Evolutionary conservation across 2,888 invertebrate genomes (phyloP), one percentile per base, ranked within the genome.

Genomic region (Nysson spinosus): DNA sequence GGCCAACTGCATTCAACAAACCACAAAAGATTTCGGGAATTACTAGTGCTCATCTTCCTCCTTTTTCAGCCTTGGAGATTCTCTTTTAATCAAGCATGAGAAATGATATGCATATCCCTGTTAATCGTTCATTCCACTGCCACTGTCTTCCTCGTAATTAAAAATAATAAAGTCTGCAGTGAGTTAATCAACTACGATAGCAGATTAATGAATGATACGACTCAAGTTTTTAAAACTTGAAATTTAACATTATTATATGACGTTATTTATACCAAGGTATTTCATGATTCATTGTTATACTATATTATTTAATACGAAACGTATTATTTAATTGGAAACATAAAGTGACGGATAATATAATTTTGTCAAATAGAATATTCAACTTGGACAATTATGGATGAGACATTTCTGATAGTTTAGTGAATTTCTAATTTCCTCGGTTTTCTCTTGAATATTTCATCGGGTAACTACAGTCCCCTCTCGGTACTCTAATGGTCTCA

Each of bases 401-500:
- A n/a, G n/a, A n/a, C n/a, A n/a, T n/a, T n/a, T n/a, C n/a, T 3
- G 28, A 28, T 3, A 28, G 3, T 9, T 28, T 9, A 9, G 4
- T 3, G 12, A 44, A 60, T 51, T 51, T 63, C 44, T 30, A 50
- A 30, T 32, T 14, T 55, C 30, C 22, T 37, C 40, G 39, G 44
- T 30, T 64, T 50, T 64, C 57, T 47, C 58, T 46, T 39, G 5
- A n/a, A 34, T 57, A 47, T 64, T 20, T 17, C 35, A 16, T n/a
- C 17, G n/a, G 4, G 14, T n/a, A 24, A 7, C 19, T 57, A 14
- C 34, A 26, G 12, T 43, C n/a, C 26, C 19, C 39, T 16, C 42
- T 49, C 49, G 28, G 43, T 28, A 26, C 32, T 43, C 44, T 50
- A 64, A 64, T 58, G 52, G 40, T 58, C 66, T 67, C 66, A 58